Evolutionary conservation across 2,113 vertebrate genomes (phyloP).

Genomic region (Gallinago jamesoni): DNA sequence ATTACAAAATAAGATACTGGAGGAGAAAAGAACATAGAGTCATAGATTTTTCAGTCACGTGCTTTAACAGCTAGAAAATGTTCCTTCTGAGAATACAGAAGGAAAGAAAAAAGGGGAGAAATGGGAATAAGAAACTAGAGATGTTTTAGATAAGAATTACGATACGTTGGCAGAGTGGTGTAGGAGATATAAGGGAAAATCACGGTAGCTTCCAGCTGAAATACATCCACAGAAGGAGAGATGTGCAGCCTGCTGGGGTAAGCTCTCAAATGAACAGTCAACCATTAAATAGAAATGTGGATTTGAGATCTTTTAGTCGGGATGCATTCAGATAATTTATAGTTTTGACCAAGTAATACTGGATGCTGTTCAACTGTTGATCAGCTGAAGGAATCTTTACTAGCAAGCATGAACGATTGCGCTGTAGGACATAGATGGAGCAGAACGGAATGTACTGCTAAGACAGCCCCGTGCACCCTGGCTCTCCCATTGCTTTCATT

Average conservation of each 20-base stretch:
- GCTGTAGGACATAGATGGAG: neutral
- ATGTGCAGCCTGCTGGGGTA: neutral
- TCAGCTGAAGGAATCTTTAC: neutral
- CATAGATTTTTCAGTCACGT: neutral
- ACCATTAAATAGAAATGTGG: neutral
- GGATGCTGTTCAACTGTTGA: neutral
- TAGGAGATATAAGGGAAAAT: neutral
- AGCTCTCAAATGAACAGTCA: neutral
- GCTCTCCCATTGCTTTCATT: neutral
- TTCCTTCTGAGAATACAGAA: neutral
- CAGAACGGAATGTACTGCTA: neutral
- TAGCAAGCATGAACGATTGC: neutral
- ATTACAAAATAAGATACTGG: neutral
- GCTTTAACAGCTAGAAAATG: neutral
- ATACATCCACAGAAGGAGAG: neutral
- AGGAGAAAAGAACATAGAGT: neutral
- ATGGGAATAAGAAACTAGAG: neutral
- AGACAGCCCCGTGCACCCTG: neutral
- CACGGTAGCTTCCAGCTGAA: neutral
- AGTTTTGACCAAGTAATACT: neutral
- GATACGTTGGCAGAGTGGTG: neutral
- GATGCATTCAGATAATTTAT: neutral
- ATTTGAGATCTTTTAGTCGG: neutral
- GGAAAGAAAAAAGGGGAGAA: neutral
- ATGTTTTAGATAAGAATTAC: neutral